Conservation (phyloP, 2,113 vertebrate genomes). For the Microtus ochrogaster region DNA sequence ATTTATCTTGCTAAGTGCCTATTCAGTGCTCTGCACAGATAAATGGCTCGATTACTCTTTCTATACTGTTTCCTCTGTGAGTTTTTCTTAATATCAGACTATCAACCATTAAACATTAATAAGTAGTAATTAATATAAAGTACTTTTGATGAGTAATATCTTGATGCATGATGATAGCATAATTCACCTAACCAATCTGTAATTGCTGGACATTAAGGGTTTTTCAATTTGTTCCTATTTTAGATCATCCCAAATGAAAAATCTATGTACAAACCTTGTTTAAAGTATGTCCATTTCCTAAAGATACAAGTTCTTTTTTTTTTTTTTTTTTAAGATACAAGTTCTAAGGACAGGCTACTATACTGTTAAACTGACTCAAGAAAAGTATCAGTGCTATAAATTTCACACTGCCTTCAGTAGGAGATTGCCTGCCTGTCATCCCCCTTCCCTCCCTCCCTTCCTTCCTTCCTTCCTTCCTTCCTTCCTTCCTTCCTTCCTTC, state of each 20-base stretch:
- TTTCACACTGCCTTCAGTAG: background rate
- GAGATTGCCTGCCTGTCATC: background rate
- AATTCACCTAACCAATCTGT: constrained; percentile 3
- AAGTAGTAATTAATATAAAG: background rate
- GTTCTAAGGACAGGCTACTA: constrained; percentile 38
- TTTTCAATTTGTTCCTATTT: constrained; percentile 26
- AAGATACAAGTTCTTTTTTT: background rate
- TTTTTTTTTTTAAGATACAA: no score
- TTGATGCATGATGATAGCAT: background rate
- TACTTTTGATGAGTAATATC: background rate
- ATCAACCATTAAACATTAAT: background rate
- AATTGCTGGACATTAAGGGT: background rate
- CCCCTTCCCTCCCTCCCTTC: accelerated
- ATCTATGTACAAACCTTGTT: constrained; percentile 7
- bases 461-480: no score
- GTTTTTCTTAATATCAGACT: background rate
- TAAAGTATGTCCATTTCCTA: background rate
- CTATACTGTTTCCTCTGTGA: background rate
- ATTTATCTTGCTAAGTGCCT: background rate
- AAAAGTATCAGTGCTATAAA: background rate
- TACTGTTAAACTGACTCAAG: background rate
- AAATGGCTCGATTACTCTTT: background rate
- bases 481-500: accelerated
- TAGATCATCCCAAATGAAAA: constrained; percentile 19
- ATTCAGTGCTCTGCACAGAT: background rate